Evolutionary conservation across 2,888 invertebrate species (phyloP).

Genomic region (Ecdyonurus torrentis): DNA sequence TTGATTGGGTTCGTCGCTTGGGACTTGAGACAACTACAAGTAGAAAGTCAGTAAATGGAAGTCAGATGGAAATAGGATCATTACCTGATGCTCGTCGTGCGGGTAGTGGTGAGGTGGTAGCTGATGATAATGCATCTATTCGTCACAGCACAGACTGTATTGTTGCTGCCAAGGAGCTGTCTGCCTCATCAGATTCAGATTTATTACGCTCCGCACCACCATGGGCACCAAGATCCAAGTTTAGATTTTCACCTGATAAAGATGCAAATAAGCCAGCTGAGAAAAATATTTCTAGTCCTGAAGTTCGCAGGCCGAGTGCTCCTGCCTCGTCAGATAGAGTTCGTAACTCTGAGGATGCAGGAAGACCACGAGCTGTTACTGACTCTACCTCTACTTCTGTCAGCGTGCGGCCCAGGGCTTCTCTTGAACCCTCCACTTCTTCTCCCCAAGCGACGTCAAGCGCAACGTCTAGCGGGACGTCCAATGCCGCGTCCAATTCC

Average conservation of each 20-base stretch:
- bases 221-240: constrained; percentile 29
- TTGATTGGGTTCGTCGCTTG: constrained; percentile 48
- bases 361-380: neutral
- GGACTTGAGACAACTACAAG: constrained; percentile 25
- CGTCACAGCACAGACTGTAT: constrained; percentile 70
- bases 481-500: constrained; percentile 19
- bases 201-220: constrained; percentile 38
- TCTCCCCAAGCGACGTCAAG: constrained; percentile 14
- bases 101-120: neutral
- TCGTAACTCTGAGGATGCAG: neutral
- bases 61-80: constrained; percentile 12
- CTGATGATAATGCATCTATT: constrained; percentile 20
- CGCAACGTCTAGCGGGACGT: constrained; percentile 19
- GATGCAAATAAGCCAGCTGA: constrained; percentile 17
- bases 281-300: constrained; percentile 1
- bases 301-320: constrained; percentile 6
- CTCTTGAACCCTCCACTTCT: constrained; percentile 22
- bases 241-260: constrained; percentile 26
- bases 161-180: constrained; percentile 38
- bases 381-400: constrained; percentile 2
- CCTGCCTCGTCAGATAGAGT: neutral
- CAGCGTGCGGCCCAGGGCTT: constrained; percentile 16
- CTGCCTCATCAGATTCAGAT: constrained; percentile 40
- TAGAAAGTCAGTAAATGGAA: constrained; percentile 14
- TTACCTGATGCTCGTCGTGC: constrained; percentile 6